phyloP scores from a whole-genome alignment of 2,113 vertebrate genomes.

The Chloebia gouldiae region DNA sequence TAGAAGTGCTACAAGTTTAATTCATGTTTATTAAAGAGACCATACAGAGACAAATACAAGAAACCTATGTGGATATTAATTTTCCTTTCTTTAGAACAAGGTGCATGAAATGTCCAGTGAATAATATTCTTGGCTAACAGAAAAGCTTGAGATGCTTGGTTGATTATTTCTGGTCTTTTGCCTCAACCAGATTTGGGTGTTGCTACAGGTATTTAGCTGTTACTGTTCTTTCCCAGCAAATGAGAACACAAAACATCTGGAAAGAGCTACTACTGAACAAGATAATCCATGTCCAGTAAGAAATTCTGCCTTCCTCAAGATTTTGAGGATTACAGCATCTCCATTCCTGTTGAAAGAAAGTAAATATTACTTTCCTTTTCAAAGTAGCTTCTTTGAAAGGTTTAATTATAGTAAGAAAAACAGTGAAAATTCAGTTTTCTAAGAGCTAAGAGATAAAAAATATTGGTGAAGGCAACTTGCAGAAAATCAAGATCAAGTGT shows the following conservation, averaged over 20 bases:
- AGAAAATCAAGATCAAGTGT: not conserved
- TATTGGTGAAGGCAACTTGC: not conserved
- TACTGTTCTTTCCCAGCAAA: not conserved
- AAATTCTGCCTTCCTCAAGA: not conserved
- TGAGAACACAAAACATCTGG: not conserved
- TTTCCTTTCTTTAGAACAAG: not conserved
- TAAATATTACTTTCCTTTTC: not conserved
- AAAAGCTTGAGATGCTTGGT: not conserved
- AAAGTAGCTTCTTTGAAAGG: not conserved
- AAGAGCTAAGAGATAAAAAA: not conserved
- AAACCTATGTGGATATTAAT: not conserved
- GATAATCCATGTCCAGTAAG: not conserved
- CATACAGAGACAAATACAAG: rapidly evolving
- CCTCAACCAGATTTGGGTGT: not conserved
- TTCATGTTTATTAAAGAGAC: not conserved
- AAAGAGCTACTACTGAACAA: not conserved
- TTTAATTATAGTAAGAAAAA: not conserved
- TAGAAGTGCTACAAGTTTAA: not conserved
- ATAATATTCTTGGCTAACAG: not conserved
- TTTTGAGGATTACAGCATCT: not conserved
- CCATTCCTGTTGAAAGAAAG: not conserved
- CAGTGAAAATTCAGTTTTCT: not conserved
- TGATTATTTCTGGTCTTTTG: not conserved
- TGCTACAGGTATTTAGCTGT: not conserved
- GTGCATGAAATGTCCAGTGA: not conserved